These are phyloP conservation scores for Suncus etruscus DNA, from an alignment of 2,113 vertebrate species.

Conservation along the genomic window DNA sequence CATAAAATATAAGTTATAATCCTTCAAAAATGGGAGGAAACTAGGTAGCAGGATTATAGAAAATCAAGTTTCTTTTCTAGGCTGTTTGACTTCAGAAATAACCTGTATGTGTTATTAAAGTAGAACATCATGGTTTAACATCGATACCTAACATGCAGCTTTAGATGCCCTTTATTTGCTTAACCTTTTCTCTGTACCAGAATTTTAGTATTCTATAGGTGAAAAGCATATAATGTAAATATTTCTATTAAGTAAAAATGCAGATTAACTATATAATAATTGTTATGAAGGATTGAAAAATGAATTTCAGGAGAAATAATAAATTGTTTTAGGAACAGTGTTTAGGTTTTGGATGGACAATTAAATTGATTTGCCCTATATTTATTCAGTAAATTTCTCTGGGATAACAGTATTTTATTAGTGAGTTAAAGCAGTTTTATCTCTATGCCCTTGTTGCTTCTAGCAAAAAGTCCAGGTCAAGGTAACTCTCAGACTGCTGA, in stretches of 20 bases:
- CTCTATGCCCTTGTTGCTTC: constrained; percentile 75
- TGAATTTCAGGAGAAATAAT: constrained; percentile 14
- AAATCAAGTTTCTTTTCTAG: constrained; percentile 22
- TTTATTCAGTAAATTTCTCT: constrained; percentile 73
- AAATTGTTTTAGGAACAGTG: constrained; percentile 37
- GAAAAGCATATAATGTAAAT: background rate
- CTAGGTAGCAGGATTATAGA: constrained; percentile 60
- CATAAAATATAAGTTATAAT: constrained; percentile 69
- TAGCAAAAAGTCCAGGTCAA: constrained; percentile 83
- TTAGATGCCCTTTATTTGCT: constrained; percentile 55
- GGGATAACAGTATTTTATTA: constrained; percentile 57
- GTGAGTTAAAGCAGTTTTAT: constrained; percentile 56
- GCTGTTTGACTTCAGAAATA: constrained; percentile 63
- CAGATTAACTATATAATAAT: constrained; percentile 4
- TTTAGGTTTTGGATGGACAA: background rate
- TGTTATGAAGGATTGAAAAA: constrained; percentile 11
- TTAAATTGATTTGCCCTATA: constrained; percentile 11
- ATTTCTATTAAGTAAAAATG: constrained; percentile 37
- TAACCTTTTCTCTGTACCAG: background rate
- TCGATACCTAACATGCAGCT: background rate
- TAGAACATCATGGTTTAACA: constrained; percentile 27
- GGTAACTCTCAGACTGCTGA: constrained; percentile 82
- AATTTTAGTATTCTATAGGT: background rate
- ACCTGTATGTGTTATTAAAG: constrained; percentile 69
- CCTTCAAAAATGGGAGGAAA: constrained; percentile 68